Evolutionary conservation across 2,797 vertebrate species (phyloP).

Genomic region (Melopsittacus undulatus): DNA sequence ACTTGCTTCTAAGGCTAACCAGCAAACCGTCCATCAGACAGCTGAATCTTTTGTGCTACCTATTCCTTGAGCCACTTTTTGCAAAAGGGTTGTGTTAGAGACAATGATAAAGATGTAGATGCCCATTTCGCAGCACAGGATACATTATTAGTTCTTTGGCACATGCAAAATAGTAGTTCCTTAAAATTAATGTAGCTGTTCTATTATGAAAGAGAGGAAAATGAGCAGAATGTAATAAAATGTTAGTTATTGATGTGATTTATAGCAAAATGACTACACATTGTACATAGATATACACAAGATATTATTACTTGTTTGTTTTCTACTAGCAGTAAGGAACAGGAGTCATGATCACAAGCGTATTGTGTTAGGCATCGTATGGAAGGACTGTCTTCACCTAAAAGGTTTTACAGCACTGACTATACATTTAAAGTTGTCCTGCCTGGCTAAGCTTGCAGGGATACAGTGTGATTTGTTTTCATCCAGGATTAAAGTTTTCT

Average conservation of each 20-base stretch:
- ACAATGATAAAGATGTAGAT: neutral
- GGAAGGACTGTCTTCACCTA: neutral
- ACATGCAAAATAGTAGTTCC: neutral
- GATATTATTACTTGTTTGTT: neutral
- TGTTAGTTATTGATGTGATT: neutral
- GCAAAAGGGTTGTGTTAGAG: neutral
- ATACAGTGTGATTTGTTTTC: neutral
- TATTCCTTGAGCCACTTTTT: neutral
- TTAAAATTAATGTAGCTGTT: neutral
- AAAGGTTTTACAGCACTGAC: neutral
- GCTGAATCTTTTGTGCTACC: neutral
- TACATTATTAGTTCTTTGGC: neutral
- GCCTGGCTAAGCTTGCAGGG: neutral
- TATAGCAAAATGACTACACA: neutral
- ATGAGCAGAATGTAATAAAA: neutral
- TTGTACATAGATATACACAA: neutral
- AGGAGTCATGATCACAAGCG: neutral
- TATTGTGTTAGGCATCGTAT: fast-evolving
- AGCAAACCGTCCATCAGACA: neutral
- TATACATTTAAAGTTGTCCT: neutral
- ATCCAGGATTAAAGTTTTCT: neutral
- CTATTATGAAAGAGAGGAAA: neutral
- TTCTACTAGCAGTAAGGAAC: neutral
- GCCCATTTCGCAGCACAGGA: neutral
- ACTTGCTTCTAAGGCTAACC: neutral